Evolutionary conservation across 1,140 invertebrate genomes (phyloP), one percentile per base, ranked within the genome.

Genomic region (Spodoptera frugiperda): DNA sequence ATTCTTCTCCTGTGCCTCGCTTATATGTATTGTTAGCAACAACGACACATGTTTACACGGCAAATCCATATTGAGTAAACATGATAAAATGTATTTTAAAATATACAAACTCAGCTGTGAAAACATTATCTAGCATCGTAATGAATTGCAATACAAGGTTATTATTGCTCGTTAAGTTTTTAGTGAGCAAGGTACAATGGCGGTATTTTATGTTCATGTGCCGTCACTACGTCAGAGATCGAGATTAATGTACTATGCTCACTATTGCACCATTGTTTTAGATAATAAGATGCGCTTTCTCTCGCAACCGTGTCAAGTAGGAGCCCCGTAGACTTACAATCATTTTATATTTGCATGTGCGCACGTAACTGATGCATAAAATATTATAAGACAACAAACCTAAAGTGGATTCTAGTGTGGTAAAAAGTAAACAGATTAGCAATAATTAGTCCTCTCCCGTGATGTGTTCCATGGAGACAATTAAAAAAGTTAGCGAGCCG

Each of bases 271-370:
- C 63, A 72, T 79, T 76, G 76, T 78, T 81, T 81, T 79, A 77
- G 54, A 73, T 77, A 74, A 74, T 76, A 61, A 76, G 51, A 74
- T 75, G 72, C 49, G 72, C 80, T 81, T 77, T 81, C 77, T 71
- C 77, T 57, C 25, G 15, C 71, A 78, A 77, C 61, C 61, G 65
- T 78, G 80, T 81, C 77, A 73, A 78, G 67, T 55, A 59, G 59
- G 19, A 77, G 19, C 21, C 25, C 49, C 46, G 49, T 30, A 25
- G 75, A 77, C 63, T 80, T 65, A 77, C 79, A 80, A 80, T 80
- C 49, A 21, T 44, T 75, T 54, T 49, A 44, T 39, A 63, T 73
- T 73, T 49, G 46, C 71, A 49, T 73, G 57, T 15, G 21, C 44
- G 46, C 67, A 54, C 25, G 55, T 74, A 74, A 46, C 1, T 46